Evolutionary conservation across 2,113 vertebrate genomes (phyloP), one percentile per base, ranked within the genome.

Genomic region (Aix galericulata): DNA sequence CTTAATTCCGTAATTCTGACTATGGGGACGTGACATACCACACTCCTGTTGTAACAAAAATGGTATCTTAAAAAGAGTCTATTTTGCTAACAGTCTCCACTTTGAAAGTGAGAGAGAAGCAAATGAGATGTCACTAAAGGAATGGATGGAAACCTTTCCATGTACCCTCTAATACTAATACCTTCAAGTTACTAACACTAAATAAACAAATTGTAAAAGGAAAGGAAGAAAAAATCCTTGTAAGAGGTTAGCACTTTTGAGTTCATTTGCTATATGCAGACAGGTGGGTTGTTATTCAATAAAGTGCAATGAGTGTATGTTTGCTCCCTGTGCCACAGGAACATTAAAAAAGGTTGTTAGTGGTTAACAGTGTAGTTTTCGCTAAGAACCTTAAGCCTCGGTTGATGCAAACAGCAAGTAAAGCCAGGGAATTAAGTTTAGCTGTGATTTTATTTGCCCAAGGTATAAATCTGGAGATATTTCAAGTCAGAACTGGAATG

Each of bases 1-100:
- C 17, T 2, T 4, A 34, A 13, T 17, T 80, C 63, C 82, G 5
- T 48, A 22, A 48, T n/a, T 79, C n/a, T 31, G 29, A 17, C 42
- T 59, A 53, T 0, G 2, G 23, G 17, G 23, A 38, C 1, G 14
- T 3, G n/a, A 46, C 12, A 11, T 13, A 67, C 11, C 36, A 25
- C 40, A 10, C 8, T 50, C 79, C n/a, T 50, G 6, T 3, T 60
- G 44, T 9, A 48, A 62, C 4, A 6, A 22, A 23, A 89, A 60
- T 4, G 21, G 12, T 4, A 52, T 14, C 8, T 34, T n/a, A 8
- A 31, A 31, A 66, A 53, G 27, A 9, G n/a, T 55, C 60, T 40
- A 27, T 31, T 91, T 66, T 77, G 60, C 20, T 66, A 78, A 32
- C 8, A 83, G 25, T 10, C 34, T 62, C 59, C 40, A 38, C 21